Evolutionary conservation across 1,140 invertebrate species (phyloP).

Genomic region (Drosophila jambulina): DNA sequence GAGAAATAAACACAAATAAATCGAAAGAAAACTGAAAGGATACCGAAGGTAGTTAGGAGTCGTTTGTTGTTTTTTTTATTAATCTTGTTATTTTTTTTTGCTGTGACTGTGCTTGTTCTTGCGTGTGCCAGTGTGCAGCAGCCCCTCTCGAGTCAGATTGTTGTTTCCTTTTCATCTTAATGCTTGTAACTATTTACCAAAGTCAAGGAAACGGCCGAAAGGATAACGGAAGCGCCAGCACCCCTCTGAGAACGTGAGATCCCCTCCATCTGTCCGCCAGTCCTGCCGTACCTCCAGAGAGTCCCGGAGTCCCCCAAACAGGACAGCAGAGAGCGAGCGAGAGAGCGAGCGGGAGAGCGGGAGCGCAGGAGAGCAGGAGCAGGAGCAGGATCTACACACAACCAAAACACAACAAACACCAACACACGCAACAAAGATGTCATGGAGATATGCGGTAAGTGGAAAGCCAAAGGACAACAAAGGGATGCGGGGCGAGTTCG

Average conservation of each 20-base stretch:
- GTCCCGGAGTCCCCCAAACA: conserved; percentile 10
- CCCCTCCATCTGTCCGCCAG: conserved; percentile 16
- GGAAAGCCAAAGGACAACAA: conserved; percentile 5
- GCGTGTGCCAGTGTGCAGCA: conserved; percentile 17
- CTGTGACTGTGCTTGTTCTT: conserved; percentile 6
- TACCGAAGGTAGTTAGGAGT: conserved; percentile 12
- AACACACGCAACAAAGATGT: conserved; percentile 67
- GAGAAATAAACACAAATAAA: neutral
- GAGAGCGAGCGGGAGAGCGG: conserved; percentile 2
- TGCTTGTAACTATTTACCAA: conserved; percentile 30
- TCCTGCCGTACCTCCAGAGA: conserved; percentile 4
- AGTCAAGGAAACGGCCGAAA: conserved; percentile 30
- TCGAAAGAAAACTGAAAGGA: neutral
- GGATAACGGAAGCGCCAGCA: conserved; percentile 13
- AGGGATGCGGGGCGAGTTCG: neutral
- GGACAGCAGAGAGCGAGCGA: conserved; percentile 20
- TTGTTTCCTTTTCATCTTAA: conserved; percentile 39
- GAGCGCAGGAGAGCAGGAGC: conserved; percentile 24
- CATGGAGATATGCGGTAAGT: conserved; percentile 84
- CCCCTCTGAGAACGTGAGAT: conserved; percentile 1
- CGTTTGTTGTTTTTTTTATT: neutral
- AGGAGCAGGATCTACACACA: conserved; percentile 31
- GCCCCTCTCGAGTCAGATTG: neutral
- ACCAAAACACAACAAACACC: conserved; percentile 31
- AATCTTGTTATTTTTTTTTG: conserved; percentile 10